Percentiles rank a stretch among this genome's conserved stretches.
These are phyloP conservation scores for Blastobasis adustella DNA, from an alignment of 2,888 invertebrate genomes.

Conservation along the genomic window DNA sequence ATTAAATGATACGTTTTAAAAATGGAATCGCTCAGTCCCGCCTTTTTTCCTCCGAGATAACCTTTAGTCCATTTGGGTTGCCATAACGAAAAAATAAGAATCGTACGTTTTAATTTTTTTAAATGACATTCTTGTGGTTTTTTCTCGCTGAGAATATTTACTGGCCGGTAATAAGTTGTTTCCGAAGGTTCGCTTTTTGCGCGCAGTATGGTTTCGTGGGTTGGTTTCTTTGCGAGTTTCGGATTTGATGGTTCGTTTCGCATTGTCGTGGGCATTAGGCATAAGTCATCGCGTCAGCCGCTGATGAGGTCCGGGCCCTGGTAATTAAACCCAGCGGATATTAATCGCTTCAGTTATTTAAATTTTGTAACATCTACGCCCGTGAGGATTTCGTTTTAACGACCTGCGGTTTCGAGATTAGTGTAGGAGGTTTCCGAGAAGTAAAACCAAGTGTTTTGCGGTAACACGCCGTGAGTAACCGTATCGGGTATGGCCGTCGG, in stretches of 20 bases:
- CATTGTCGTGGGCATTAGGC: constrained; percentile 48
- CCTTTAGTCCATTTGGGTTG: constrained; percentile 69
- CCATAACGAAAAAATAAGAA: constrained; percentile 66
- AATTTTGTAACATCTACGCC: constrained; percentile 45
- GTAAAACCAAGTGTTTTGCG: constrained; percentile 47
- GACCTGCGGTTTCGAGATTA: constrained; percentile 59
- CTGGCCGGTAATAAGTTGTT: constrained; percentile 52
- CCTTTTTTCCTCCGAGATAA: constrained; percentile 72
- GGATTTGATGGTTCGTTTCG: constrained; percentile 38
- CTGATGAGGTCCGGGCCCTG: constrained; percentile 53
- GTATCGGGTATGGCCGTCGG: constrained; percentile 14
- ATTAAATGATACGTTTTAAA: constrained; percentile 75
- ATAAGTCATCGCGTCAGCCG: constrained; percentile 51
- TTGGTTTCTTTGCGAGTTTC: constrained; percentile 43
- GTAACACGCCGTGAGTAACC: constrained; percentile 39
- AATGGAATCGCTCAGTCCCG: constrained; percentile 73
- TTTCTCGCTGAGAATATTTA: constrained; percentile 64
- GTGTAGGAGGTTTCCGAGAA: constrained; percentile 60
- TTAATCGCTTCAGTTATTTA: constrained; percentile 66
- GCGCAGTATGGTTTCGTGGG: constrained; percentile 36
- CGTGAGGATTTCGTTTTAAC: constrained; percentile 56
- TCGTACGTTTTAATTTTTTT: constrained; percentile 70
- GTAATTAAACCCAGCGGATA: constrained; percentile 56
- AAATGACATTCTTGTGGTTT: constrained; percentile 73
- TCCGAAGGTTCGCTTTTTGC: constrained; percentile 57